Evolutionary conservation across 2,888 invertebrate genomes (phyloP).

Genomic region (Agrotis segetum): DNA sequence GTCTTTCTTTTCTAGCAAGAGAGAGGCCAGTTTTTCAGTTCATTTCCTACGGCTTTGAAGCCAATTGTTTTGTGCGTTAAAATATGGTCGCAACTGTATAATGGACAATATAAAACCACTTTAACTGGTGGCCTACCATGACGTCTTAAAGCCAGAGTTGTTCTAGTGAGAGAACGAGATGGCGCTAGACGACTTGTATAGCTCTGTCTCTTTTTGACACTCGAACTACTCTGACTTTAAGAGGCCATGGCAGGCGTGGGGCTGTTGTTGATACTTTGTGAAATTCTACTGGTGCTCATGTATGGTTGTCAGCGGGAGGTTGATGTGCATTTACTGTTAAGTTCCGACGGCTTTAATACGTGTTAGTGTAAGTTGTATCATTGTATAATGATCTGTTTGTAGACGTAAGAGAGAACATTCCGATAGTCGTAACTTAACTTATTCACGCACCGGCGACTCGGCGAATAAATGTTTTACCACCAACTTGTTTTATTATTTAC

Average conservation of each 20-base stretch:
- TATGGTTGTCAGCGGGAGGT: slow-evolving; percentile 11
- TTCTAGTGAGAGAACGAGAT: too few relatives aligned
- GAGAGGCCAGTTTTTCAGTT: too few relatives aligned
- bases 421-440: slow-evolving; percentile 81
- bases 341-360: slow-evolving; percentile 79
- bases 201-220: too few relatives aligned
- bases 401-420: slow-evolving; percentile 71
- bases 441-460: slow-evolving; percentile 72
- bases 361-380: slow-evolving; percentile 56
- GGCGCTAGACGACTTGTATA: too few relatives aligned
- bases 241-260: too few relatives aligned
- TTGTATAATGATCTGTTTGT: not conserved
- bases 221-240: too few relatives aligned
- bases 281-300: not conserved
- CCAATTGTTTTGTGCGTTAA: not conserved
- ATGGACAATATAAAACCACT: too few relatives aligned
- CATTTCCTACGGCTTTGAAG: too few relatives aligned
- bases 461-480: slow-evolving; percentile 62
- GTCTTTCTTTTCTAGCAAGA: too few relatives aligned
- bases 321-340: slow-evolving; percentile 72
- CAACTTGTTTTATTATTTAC: slow-evolving; percentile 41
- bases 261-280: not conserved
- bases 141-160: too few relatives aligned
- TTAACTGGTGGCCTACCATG: too few relatives aligned
- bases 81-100: slow-evolving; percentile 1